Percentiles rank a stretch among this genome's conserved stretches.
Evolutionary conservation across 64 coral and sea anemone genomes (phyloP).

Genomic region (Acropora yongei): DNA sequence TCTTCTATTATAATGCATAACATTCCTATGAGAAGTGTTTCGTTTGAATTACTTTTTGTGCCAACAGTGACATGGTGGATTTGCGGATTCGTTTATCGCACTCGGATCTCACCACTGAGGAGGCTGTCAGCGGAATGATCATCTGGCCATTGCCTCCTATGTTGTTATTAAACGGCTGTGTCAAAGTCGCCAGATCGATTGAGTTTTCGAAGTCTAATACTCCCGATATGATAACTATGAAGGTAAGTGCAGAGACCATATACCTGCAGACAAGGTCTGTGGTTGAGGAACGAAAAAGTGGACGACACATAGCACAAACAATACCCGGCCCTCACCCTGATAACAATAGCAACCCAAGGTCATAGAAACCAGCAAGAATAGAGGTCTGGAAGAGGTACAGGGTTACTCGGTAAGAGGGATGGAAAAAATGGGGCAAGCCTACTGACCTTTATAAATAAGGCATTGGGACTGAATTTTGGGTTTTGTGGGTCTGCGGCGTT

Average conservation of each 20-base stretch:
- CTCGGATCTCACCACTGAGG: slow-evolving; percentile 26
- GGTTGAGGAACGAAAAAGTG: no score
- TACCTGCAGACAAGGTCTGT: no score
- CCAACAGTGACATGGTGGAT: neutral
- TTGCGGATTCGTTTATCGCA: slow-evolving; percentile 30
- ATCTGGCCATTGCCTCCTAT: slow-evolving; percentile 54
- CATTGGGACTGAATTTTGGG: no score
- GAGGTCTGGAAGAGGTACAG: no score
- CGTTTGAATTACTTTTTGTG: neutral
- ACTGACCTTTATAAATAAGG: no score
- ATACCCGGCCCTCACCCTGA: no score
- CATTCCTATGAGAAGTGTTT: neutral
- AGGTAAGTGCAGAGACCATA: neutral
- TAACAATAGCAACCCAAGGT: no score
- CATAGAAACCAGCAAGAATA: no score
- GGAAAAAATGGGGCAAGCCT: no score
- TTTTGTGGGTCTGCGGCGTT: no score
- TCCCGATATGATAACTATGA: neutral
- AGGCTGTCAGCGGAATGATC: slow-evolving; percentile 38
- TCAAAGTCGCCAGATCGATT: neutral
- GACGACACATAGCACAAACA: no score
- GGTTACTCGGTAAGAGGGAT: no score
- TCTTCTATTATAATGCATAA: neutral
- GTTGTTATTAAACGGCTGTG: neutral
- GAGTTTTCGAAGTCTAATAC: neutral